Percentiles rank a stretch among this genome's conserved stretches.
phyloP scores from a whole-genome alignment of 2,113 vertebrate genomes.

The Microtus pennsylvanicus region DNA sequence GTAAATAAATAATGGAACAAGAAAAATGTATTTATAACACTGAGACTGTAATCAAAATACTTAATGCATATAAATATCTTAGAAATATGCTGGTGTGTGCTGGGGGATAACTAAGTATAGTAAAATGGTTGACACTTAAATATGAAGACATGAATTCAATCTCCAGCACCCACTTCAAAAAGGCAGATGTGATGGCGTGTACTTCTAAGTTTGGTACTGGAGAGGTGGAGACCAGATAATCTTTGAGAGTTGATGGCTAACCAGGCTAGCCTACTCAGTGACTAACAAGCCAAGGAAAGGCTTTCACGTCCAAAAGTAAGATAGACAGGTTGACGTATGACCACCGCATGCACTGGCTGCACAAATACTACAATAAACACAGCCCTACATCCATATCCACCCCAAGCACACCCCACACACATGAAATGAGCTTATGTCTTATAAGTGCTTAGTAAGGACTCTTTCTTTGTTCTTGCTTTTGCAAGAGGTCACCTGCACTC shows the following conservation, averaged over 20 bases:
- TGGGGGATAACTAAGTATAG: background rate
- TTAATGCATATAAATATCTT: background rate
- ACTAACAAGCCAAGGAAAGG: background rate
- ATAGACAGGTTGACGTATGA: background rate
- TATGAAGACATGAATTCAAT: background rate
- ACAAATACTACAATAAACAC: background rate
- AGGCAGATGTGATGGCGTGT: background rate
- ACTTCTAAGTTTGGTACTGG: background rate
- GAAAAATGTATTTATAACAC: background rate
- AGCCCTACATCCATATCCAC: background rate
- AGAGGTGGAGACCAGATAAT: background rate
- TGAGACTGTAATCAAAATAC: background rate
- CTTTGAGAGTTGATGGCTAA: background rate
- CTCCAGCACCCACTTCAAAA: background rate
- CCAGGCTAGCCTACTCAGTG: background rate
- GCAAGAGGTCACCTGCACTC: background rate
- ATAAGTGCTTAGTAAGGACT: background rate
- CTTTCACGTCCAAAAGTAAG: background rate
- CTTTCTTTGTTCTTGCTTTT: background rate
- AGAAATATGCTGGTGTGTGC: background rate
- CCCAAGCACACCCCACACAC: background rate
- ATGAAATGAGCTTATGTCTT: background rate
- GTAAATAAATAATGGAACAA: background rate
- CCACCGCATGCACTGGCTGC: accelerated
- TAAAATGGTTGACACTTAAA: background rate